Percentiles rank a stretch among this genome's conserved stretches.
Evolutionary conservation across 1,140 invertebrate species (phyloP).

Genomic region (Rhopalosiphum padi): DNA sequence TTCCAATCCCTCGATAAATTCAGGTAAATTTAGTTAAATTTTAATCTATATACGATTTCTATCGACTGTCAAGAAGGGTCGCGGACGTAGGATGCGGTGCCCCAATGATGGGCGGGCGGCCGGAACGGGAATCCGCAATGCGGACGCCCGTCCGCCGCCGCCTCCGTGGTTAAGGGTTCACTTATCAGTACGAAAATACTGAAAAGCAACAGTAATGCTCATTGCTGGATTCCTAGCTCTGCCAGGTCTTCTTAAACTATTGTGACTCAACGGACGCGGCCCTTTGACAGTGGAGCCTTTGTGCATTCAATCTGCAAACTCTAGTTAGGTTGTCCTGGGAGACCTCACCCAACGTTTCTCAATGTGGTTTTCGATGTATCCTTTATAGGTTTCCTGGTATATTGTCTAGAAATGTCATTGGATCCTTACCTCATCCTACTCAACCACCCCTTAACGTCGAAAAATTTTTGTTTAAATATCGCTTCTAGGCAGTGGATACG

Average conservation of each 20-base stretch:
- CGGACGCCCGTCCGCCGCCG: not conserved
- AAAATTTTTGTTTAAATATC: not conserved
- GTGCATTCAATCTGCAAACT: not conserved
- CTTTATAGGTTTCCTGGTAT: not conserved
- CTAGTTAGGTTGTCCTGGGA: not conserved
- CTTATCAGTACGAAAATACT: constrained; percentile 13
- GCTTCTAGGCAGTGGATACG: not conserved
- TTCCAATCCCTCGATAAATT: constrained; percentile 51
- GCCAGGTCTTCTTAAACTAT: not conserved
- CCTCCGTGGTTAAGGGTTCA: not conserved
- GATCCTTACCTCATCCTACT: not conserved
- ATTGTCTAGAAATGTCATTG: not conserved
- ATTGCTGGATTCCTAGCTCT: not conserved
- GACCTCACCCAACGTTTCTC: not conserved
- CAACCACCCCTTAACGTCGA: not conserved
- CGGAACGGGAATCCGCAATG: not conserved
- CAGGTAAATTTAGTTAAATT: constrained; percentile 31
- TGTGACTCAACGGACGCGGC: not conserved
- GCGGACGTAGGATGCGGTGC: no score
- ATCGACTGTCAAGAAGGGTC: not conserved
- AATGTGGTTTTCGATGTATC: not conserved
- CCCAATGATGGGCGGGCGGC: not conserved
- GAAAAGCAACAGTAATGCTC: not conserved
- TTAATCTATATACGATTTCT: not conserved
- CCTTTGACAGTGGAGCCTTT: not conserved